These are phyloP conservation scores for Cyprinus carpio DNA, from an alignment of 2,113 vertebrate species.

Conservation along the genomic window DNA sequence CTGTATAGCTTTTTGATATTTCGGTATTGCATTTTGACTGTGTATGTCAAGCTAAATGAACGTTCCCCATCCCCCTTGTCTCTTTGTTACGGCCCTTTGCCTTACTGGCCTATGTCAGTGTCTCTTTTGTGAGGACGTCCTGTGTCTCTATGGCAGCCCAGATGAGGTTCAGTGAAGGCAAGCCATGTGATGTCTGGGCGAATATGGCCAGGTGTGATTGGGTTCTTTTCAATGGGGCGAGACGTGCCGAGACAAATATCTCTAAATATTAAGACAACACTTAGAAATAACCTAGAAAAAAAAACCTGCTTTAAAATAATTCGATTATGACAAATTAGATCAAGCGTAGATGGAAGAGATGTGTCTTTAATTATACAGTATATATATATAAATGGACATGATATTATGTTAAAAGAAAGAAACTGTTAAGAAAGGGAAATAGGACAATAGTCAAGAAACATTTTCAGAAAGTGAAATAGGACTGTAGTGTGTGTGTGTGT, in stretches of 20 bases:
- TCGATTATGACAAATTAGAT: not conserved
- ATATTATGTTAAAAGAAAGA: too few species aligned
- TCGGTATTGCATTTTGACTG: not conserved
- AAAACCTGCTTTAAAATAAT: not conserved
- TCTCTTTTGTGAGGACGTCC: constrained; percentile 50
- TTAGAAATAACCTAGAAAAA: not conserved
- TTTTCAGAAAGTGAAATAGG: too few species aligned
- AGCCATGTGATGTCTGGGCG: constrained; percentile 53
- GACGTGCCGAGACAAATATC: constrained; percentile 13
- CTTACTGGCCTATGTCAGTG: constrained; percentile 47
- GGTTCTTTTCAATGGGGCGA: constrained; percentile 25
- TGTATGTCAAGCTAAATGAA: constrained; percentile 35
- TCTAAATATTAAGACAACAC: not conserved
- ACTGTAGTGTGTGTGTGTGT: too few species aligned
- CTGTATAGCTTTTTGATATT: constrained; percentile 2
- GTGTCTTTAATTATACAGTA: too few species aligned
- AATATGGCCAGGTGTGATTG: constrained; percentile 54
- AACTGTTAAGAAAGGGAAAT: too few species aligned
- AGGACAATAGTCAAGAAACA: too few species aligned
- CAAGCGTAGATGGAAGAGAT: too few species aligned
- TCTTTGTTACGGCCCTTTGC: constrained; percentile 37
- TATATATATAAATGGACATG: too few species aligned
- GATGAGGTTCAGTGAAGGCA: constrained; percentile 52
- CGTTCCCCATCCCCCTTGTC: constrained; percentile 35
- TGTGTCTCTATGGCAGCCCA: constrained; percentile 58